Evolutionary conservation across 1,140 invertebrate genomes (phyloP).

Genomic region (Scylla paramamosain): DNA sequence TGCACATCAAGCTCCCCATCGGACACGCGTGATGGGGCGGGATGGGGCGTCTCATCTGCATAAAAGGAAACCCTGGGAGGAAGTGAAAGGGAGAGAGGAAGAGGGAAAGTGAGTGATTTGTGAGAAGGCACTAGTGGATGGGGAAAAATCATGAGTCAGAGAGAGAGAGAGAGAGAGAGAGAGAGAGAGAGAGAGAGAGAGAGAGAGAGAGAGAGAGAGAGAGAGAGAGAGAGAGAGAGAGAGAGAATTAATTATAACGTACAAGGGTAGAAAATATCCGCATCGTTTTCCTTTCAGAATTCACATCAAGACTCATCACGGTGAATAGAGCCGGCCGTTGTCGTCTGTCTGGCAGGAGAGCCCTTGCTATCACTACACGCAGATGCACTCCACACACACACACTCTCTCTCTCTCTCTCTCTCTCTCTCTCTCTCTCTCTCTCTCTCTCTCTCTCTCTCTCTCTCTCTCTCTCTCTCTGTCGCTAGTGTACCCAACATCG

Average conservation of each 20-base stretch:
- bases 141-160: not conserved
- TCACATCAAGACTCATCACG: not conserved
- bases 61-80: not conserved
- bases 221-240: constrained; percentile 20
- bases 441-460: too few relatives aligned
- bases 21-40: too few relatives aligned
- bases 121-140: not conserved
- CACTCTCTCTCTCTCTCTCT: too few relatives aligned
- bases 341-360: too few relatives aligned
- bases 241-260: not conserved
- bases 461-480: not conserved
- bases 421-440: too few relatives aligned
- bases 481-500: not conserved
- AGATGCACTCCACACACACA: too few relatives aligned
- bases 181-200: not conserved
- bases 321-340: too few relatives aligned
- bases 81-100: not conserved
- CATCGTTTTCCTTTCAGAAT: not conserved
- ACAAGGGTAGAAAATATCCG: not conserved
- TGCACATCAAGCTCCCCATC: too few relatives aligned
- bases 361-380: too few relatives aligned
- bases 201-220: constrained; percentile 20
- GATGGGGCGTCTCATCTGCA: not conserved
- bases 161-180: not conserved
- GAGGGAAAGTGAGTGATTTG: not conserved